These are phyloP conservation scores for Scaptomyza reducta DNA, from an alignment of 2,888 invertebrate genomes.

Conservation along the genomic window DNA sequence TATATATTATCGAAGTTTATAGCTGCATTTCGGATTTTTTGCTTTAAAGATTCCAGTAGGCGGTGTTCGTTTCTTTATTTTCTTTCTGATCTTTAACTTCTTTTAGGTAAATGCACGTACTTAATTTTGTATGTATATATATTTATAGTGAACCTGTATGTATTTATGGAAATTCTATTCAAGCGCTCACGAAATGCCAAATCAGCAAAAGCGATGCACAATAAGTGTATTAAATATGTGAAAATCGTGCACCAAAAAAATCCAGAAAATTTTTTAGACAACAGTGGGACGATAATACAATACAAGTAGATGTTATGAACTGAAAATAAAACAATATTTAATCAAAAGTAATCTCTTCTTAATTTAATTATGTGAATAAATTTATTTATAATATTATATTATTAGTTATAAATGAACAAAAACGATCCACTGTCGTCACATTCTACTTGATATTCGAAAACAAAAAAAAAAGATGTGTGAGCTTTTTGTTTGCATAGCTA, in stretches of 20 bases:
- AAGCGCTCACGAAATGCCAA: conserved; percentile 8
- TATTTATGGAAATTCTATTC: conserved; percentile 32
- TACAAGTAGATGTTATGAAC: too few species aligned
- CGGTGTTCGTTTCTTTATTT: not conserved
- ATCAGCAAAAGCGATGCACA: not conserved
- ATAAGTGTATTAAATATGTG: conserved; percentile 2
- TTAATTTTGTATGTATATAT: conserved; percentile 25
- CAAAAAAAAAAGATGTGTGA: conserved; percentile 9
- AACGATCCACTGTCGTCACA: not conserved
- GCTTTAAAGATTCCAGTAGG: conserved; percentile 1
- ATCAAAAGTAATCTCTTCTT: too few species aligned
- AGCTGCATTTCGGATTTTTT: conserved; percentile 4
- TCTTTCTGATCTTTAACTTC: not conserved
- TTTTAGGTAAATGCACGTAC: conserved; percentile 31
- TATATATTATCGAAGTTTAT: conserved; percentile 57
- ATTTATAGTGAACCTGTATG: conserved; percentile 14
- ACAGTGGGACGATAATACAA: not conserved
- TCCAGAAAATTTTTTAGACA: not conserved
- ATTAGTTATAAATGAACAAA: not conserved
- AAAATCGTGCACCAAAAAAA: not conserved
- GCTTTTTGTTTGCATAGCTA: conserved; percentile 32
- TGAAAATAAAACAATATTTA: too few species aligned
- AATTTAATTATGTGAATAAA: too few species aligned
- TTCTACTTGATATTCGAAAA: not conserved
- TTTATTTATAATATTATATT: too few species aligned